A percentile compares a stretch with the other conserved stretches of the same genome.
These are phyloP conservation scores for Lepus townsendii DNA, from an alignment of 2,797 vertebrate genomes.

Conservation along the genomic window DNA sequence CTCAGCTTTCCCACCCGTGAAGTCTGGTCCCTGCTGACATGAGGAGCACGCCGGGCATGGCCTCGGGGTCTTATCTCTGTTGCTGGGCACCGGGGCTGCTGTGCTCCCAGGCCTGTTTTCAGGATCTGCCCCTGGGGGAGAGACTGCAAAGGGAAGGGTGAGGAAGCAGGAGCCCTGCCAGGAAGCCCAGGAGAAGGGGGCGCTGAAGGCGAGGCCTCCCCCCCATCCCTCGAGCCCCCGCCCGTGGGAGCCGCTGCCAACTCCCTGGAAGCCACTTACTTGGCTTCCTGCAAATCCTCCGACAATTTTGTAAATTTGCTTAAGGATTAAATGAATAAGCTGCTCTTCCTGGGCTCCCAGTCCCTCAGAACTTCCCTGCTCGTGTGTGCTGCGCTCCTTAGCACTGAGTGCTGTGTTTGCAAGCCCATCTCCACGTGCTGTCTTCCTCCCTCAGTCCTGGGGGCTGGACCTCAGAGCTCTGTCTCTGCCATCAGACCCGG, in stretches of 20 bases:
- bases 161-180: not conserved
- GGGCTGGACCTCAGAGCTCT: not conserved
- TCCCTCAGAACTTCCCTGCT: not conserved
- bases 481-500: not conserved
- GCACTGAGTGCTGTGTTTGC: not conserved
- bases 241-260: not conserved
- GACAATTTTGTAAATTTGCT: constrained; percentile 81
- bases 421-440: not conserved
- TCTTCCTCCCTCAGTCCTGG: not conserved
- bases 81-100: not conserved
- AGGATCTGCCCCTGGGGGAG: not conserved
- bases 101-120: not conserved
- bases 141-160: not conserved
- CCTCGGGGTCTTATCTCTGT: not conserved
- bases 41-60: not conserved
- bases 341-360: constrained; percentile 46
- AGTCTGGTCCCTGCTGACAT: not conserved
- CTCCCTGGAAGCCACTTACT: constrained; percentile 35
- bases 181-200: not conserved
- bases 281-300: constrained; percentile 72
- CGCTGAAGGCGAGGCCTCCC: not conserved
- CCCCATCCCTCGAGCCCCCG: not conserved
- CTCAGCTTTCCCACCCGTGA: not conserved
- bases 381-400: rapidly evolving
- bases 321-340: constrained; percentile 82